phyloP scores from a whole-genome alignment of 2,113 vertebrate genomes.

The Mixornis gularis region DNA sequence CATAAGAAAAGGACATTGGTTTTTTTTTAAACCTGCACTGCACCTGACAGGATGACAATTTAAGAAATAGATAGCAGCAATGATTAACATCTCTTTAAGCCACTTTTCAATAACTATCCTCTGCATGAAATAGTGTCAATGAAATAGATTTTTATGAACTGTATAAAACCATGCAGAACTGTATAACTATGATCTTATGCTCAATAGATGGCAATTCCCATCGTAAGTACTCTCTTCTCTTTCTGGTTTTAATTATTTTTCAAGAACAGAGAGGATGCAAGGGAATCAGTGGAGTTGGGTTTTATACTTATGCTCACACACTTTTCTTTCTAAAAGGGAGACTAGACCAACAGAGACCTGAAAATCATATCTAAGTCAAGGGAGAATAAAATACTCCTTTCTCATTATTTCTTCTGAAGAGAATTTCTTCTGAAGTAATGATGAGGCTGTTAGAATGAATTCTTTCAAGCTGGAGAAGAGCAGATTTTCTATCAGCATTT shows the following conservation, averaged over 20 bases:
- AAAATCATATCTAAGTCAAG: constrained; percentile 14
- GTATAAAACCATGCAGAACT: background rate
- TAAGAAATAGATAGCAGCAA: background rate
- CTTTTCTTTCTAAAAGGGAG: background rate
- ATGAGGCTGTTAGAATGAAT: constrained; percentile 4
- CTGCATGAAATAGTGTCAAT: background rate
- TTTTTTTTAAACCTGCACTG: background rate
- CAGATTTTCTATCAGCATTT: constrained; percentile 1
- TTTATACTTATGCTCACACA: background rate
- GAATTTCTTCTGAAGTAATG: constrained; percentile 37
- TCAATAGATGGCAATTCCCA: background rate
- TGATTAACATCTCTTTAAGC: constrained; percentile 12
- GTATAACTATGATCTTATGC: background rate
- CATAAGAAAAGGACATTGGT: constrained; percentile 1
- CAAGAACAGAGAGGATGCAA: background rate
- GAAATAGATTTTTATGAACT: constrained; percentile 12
- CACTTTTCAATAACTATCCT: background rate
- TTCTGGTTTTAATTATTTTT: constrained; percentile 47
- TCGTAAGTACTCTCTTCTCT: background rate
- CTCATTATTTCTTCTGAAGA: constrained; percentile 34
- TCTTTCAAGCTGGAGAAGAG: background rate
- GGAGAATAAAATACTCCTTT: constrained; percentile 29
- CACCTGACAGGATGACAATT: background rate
- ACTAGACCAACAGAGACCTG: background rate
- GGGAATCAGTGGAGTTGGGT: background rate